These are phyloP conservation scores for Sterrhoptilus dennistouni DNA, from an alignment of 2,113 vertebrate genomes.

Conservation along the genomic window DNA sequence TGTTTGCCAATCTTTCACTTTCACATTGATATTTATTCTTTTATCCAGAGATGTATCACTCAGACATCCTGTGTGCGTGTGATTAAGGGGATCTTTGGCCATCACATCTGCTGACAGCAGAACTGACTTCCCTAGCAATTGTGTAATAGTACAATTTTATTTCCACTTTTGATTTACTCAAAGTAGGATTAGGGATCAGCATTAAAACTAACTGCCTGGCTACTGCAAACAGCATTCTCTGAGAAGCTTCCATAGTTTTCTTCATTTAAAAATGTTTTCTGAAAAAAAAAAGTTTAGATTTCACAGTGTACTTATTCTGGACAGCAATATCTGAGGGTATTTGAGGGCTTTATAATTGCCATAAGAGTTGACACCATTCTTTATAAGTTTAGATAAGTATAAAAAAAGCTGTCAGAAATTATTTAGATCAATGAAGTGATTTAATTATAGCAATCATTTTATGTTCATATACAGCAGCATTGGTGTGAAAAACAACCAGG, in stretches of 20 bases:
- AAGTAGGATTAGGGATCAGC: not conserved
- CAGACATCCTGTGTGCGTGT: not conserved
- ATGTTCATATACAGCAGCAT: not conserved
- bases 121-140: not conserved
- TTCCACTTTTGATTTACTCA: slow-evolving; percentile 4
- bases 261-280: not conserved
- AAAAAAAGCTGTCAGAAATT: not conserved
- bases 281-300: not conserved
- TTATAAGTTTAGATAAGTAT: not conserved
- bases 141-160: slow-evolving; percentile 1
- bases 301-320: not conserved
- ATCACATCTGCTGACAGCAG: not conserved
- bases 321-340: not conserved
- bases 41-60: not conserved
- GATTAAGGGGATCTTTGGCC: not conserved
- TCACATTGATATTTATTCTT: not conserved
- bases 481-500: not conserved
- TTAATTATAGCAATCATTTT: not conserved
- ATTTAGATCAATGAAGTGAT: not conserved
- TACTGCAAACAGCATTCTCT: not conserved
- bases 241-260: not conserved
- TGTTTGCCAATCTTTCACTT: not conserved
- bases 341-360: not conserved
- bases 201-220: not conserved
- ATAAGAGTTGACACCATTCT: not conserved